These are phyloP conservation scores for Micrastur ruficollis DNA, from an alignment of 2,797 vertebrate genomes.

Conservation along the genomic window DNA sequence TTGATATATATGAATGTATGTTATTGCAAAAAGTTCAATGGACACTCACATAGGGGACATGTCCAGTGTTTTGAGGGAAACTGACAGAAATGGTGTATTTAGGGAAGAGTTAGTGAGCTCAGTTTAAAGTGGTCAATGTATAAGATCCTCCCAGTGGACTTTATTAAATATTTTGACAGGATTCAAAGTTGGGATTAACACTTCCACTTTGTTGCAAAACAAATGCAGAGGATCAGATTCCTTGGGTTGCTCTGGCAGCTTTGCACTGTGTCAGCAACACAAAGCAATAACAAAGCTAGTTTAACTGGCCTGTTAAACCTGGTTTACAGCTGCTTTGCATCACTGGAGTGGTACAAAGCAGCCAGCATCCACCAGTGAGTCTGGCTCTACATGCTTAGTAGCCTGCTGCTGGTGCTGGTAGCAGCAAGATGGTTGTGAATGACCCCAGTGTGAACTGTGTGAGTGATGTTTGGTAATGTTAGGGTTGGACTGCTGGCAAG, in stretches of 20 bases:
- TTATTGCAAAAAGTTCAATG: neutral
- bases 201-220: neutral
- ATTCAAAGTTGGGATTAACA: neutral
- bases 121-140: neutral
- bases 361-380: neutral
- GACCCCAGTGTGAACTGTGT: neutral
- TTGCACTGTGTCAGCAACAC: neutral
- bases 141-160: neutral
- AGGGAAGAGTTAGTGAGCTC: neutral
- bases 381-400: neutral
- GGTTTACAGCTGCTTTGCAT: neutral
- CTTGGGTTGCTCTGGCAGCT: neutral
- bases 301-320: neutral
- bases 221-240: neutral
- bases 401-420: neutral
- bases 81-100: neutral
- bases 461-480: neutral
- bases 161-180: slow-evolving; percentile 18
- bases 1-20: neutral
- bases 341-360: neutral
- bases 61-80: neutral
- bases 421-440: neutral
- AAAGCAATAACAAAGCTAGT: neutral
- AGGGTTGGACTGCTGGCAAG: neutral
- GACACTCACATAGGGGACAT: neutral